Evolutionary conservation across 2,888 invertebrate genomes (phyloP).

Genomic region (Tenthredo livida): DNA sequence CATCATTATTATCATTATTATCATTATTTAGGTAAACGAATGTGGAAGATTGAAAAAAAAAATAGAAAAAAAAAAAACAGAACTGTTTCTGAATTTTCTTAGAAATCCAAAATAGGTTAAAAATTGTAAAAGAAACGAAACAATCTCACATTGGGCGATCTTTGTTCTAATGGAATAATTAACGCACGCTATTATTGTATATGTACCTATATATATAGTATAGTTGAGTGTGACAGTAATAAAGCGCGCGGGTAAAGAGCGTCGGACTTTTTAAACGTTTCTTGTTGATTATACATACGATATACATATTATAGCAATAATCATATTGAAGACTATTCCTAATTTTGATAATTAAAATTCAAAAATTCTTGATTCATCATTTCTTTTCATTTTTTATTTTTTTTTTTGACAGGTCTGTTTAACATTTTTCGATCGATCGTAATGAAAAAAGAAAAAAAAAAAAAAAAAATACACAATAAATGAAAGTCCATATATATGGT

Average conservation of each 20-base stretch:
- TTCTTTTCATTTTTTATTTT: no score
- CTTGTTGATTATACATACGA: background rate
- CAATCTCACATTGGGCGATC: background rate
- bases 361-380: no score
- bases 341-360: no score
- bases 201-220: background rate
- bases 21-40: background rate
- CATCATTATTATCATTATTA: background rate
- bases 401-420: no score
- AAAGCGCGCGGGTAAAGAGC: background rate
- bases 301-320: background rate
- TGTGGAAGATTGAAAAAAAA: background rate
- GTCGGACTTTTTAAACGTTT: background rate
- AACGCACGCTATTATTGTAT: background rate
- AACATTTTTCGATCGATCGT: no score
- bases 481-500: background rate
- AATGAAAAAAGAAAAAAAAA: no score
- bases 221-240: background rate
- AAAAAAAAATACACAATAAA: background rate
- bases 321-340: no score
- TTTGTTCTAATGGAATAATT: background rate
- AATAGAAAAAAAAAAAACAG: no score
- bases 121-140: no score
- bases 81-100: no score
- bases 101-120: no score